A percentile compares a stretch with the other conserved stretches of the same genome.
Evolutionary conservation across 2,113 vertebrate species (phyloP).

Genomic region (Pelecanoides urinatrix): DNA sequence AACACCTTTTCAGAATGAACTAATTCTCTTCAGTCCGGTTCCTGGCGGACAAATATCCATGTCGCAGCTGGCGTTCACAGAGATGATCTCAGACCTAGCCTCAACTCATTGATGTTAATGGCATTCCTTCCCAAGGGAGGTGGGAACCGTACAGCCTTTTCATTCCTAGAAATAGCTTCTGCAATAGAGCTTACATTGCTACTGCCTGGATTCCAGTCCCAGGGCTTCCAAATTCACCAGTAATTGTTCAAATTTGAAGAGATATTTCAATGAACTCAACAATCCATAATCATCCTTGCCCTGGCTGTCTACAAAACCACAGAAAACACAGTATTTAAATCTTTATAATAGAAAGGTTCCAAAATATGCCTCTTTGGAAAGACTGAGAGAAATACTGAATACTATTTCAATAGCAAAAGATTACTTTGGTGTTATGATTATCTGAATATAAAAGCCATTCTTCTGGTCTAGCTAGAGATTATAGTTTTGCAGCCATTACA

Average conservation of each 20-base stretch:
- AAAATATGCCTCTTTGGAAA: background rate
- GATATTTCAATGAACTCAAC: background rate
- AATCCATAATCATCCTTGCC: background rate
- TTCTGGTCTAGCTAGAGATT: background rate
- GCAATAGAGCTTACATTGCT: background rate
- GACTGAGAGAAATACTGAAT: background rate
- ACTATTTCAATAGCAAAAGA: background rate
- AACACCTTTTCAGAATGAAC: background rate
- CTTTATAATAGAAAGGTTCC: background rate
- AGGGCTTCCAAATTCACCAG: background rate
- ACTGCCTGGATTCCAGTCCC: background rate
- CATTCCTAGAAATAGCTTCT: constrained; percentile 1
- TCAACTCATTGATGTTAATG: background rate
- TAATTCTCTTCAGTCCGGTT: background rate
- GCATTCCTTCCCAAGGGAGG: background rate
- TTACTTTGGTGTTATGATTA: background rate
- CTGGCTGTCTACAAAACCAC: background rate
- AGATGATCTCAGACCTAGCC: background rate
- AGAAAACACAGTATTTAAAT: background rate
- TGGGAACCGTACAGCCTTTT: background rate
- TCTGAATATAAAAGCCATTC: background rate
- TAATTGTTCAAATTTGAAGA: background rate
- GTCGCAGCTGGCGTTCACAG: background rate
- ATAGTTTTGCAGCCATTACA: background rate
- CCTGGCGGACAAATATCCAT: background rate